These are phyloP conservation scores for Callimorpha dominula DNA, from an alignment of 2,888 invertebrate species.

Conservation along the genomic window DNA sequence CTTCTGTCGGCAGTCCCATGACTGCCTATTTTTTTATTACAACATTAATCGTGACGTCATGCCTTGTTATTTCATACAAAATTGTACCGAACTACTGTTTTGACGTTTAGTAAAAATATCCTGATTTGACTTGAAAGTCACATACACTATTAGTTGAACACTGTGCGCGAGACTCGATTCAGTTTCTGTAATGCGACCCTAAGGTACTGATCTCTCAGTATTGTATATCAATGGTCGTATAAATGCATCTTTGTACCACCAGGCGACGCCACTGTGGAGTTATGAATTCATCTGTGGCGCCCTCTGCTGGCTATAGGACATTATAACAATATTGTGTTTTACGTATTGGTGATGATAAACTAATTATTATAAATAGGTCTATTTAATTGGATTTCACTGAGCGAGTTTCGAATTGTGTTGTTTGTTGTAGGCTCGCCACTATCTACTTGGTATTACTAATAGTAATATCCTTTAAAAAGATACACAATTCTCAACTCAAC, in stretches of 20 bases:
- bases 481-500: slow-evolving; percentile 1
- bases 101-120: background rate
- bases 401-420: background rate
- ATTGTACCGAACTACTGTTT: no score
- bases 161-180: background rate
- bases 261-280: background rate
- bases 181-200: background rate
- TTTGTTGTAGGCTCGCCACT: no score
- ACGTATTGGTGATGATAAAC: background rate
- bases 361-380: background rate
- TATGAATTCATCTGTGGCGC: background rate
- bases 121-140: background rate
- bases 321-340: slow-evolving; percentile 2
- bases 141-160: background rate
- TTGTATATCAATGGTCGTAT: background rate
- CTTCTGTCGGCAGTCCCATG: no score
- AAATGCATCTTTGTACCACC: background rate
- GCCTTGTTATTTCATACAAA: background rate
- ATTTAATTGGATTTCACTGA: background rate
- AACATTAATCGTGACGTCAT: background rate
- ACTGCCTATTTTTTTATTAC: no score
- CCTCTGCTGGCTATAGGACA: background rate
- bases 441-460: no score
- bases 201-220: background rate
- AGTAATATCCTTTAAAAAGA: background rate